These are phyloP conservation scores for Hydroisotoma schaefferi DNA, from an alignment of 2,888 invertebrate species.

Conservation along the genomic window DNA sequence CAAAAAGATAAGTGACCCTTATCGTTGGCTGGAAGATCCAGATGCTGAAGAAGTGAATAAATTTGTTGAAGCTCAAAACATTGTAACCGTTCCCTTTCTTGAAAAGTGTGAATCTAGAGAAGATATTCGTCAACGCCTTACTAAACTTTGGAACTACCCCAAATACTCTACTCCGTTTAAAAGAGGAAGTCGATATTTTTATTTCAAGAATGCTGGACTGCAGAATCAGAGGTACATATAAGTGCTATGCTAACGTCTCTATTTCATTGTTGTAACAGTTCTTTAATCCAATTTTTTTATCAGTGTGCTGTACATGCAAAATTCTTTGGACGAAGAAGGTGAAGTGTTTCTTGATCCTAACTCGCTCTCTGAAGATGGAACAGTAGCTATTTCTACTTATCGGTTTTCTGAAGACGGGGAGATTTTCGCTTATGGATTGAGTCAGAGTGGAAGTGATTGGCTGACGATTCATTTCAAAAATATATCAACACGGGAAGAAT, in stretches of 20 bases:
- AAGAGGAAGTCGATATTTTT: slow-evolving; percentile 82
- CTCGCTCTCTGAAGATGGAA: slow-evolving; percentile 82
- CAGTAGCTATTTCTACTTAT: slow-evolving; percentile 70
- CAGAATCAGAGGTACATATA: slow-evolving; percentile 84
- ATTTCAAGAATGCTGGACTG: slow-evolving; percentile 86
- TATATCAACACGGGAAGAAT: slow-evolving; percentile 73
- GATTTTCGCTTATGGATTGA: slow-evolving; percentile 86
- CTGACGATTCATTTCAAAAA: slow-evolving; percentile 79
- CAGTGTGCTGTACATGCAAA: slow-evolving; percentile 88
- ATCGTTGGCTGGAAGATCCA: slow-evolving; percentile 95
- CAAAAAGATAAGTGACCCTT: slow-evolving; percentile 79
- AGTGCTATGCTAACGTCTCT: slow-evolving; percentile 5
- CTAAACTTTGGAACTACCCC: slow-evolving; percentile 93
- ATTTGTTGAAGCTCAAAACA: slow-evolving; percentile 88
- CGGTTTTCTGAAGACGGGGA: slow-evolving; percentile 89
- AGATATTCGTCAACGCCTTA: slow-evolving; percentile 72
- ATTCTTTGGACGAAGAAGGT: slow-evolving; percentile 70
- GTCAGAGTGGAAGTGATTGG: slow-evolving; percentile 95
- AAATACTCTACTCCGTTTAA: slow-evolving; percentile 84
- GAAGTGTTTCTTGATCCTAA: slow-evolving; percentile 92
- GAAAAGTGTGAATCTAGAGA: slow-evolving; percentile 69
- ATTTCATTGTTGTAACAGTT: background rate
- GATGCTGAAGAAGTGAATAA: slow-evolving; percentile 84
- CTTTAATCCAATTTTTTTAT: slow-evolving; percentile 52
- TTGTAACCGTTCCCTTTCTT: slow-evolving; percentile 78